Percentiles rank a stretch among this genome's conserved stretches.
These are phyloP conservation scores for Mareca penelope DNA, from an alignment of 2,797 vertebrate genomes.

Conservation along the genomic window DNA sequence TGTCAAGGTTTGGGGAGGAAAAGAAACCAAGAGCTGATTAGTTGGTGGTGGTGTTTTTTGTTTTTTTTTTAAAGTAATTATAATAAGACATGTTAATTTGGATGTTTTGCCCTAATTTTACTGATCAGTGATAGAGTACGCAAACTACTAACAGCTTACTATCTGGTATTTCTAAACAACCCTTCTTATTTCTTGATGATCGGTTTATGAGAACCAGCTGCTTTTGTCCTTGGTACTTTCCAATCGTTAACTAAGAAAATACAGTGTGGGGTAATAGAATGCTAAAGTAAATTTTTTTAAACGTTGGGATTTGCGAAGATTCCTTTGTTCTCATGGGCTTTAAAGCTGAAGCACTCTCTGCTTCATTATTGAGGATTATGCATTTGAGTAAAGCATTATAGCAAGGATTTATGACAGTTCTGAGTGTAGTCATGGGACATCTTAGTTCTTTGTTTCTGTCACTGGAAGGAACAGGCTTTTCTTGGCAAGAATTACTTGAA, in stretches of 20 bases:
- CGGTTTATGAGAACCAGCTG: background rate
- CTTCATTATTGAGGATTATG: background rate
- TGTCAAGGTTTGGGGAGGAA: background rate
- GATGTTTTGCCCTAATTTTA: background rate
- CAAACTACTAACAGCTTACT: too few species aligned
- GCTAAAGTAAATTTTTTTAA: background rate
- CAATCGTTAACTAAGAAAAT: background rate
- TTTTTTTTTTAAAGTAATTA: background rate
- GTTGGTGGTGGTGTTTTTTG: too few species aligned
- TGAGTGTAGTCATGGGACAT: background rate
- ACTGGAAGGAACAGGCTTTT: background rate
- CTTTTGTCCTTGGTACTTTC: background rate
- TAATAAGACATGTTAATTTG: background rate
- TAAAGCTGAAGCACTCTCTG: background rate
- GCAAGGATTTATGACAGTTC: background rate
- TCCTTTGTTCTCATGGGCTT: background rate
- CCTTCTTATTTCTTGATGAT: fast-evolving
- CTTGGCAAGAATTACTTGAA: background rate
- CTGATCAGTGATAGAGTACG: background rate
- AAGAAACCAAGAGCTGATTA: background rate
- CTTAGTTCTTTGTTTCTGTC: background rate
- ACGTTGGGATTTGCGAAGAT: background rate
- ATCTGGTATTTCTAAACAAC: background rate
- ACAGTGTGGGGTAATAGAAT: background rate
- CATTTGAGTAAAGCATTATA: background rate